A percentile compares a stretch with the other conserved stretches of the same genome.
Evolutionary conservation across 1,140 invertebrate genomes (phyloP).

Genomic region (Trinorchestia longiramus): DNA sequence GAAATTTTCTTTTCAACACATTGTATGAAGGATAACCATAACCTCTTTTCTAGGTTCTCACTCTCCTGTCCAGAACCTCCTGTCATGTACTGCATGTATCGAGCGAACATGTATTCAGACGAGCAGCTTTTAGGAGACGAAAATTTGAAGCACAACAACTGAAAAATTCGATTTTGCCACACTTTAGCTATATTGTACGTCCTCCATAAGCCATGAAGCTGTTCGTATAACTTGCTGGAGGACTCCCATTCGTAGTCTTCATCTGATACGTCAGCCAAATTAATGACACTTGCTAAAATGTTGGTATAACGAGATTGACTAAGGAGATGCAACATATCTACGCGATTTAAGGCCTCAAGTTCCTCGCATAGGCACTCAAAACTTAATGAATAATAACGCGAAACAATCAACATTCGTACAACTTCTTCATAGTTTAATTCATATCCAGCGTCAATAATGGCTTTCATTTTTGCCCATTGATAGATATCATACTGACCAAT

Average conservation of each 20-base stretch:
- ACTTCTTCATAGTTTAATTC: background rate
- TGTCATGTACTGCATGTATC: background rate
- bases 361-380: background rate
- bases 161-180: background rate
- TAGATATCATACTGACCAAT: background rate
- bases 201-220: background rate
- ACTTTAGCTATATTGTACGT: background rate
- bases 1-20: background rate
- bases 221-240: background rate
- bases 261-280: background rate
- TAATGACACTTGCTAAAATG: background rate
- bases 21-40: background rate
- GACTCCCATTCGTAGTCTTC: background rate
- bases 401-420: background rate
- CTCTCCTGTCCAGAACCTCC: background rate
- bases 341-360: background rate
- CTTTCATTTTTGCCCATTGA: background rate
- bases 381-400: background rate
- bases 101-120: background rate
- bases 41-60: background rate
- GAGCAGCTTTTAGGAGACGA: background rate
- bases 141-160: background rate
- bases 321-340: background rate
- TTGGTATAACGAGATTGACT: background rate
- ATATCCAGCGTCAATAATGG: background rate